phyloP scores from a whole-genome alignment of 2,113 vertebrate species.

The Peromyscus leucopus region DNA sequence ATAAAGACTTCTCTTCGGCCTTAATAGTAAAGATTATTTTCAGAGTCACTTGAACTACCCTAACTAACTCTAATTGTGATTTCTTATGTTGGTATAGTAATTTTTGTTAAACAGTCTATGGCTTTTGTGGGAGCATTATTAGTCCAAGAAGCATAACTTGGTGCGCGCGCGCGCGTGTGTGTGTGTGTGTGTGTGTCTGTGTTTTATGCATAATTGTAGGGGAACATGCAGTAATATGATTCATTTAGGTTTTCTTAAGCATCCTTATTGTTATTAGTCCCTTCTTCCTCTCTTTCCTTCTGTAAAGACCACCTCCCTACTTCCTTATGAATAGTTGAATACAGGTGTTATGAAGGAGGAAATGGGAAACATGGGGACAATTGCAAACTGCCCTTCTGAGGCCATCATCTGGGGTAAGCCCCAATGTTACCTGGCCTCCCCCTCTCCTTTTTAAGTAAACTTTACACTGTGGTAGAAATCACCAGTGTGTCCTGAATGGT shows the following conservation, averaged over 20 bases:
- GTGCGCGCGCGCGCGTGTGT: fast-evolving
- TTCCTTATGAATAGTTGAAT: no score
- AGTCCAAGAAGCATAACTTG: neutral
- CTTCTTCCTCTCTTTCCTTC: neutral
- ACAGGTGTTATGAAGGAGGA: neutral
- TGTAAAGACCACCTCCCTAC: neutral
- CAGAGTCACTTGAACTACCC: neutral
- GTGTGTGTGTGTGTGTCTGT: neutral
- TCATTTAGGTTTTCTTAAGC: neutral
- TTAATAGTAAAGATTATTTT: neutral
- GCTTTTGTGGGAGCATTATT: neutral
- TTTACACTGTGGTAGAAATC: neutral
- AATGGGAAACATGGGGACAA: neutral
- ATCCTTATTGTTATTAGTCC: neutral
- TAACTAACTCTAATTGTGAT: neutral
- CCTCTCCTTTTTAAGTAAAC: neutral
- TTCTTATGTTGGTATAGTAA: neutral
- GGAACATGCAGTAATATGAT: neutral
- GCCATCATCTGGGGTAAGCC: no score
- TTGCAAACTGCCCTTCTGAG: neutral
- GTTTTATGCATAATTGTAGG: neutral
- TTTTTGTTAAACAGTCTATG: neutral
- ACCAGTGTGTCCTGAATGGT: neutral
- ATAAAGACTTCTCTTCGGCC: neutral
- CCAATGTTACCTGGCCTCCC: neutral